Evolutionary conservation across 2,888 invertebrate species (phyloP).

Genomic region (Vesta saturnalis): DNA sequence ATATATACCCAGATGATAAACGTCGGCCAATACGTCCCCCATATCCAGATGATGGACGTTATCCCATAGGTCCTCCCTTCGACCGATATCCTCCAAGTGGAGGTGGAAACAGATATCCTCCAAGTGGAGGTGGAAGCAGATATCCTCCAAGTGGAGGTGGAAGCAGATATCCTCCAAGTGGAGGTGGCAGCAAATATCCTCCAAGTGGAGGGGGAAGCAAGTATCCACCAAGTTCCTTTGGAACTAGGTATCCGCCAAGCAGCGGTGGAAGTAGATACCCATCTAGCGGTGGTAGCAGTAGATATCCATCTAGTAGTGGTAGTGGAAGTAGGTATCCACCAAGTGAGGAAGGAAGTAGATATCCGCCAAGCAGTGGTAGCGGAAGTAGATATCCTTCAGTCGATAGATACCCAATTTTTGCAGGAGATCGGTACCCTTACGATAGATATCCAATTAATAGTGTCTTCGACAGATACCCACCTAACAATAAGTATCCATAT

Average conservation of each 20-base stretch:
- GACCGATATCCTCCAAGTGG: conserved; percentile 37
- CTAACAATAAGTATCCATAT: conserved; percentile 60
- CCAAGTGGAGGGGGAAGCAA: conserved; percentile 50
- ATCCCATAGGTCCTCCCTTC: conserved; percentile 31
- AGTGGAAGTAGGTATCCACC: conserved; percentile 61
- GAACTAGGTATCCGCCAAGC: conserved; percentile 42
- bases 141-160: conserved; percentile 33
- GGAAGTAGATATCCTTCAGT: conserved; percentile 45
- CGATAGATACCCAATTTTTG: too few species aligned
- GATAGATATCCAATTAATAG: conserved; percentile 61
- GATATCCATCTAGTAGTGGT: neutral
- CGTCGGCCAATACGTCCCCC: conserved; percentile 25
- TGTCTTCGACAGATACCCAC: conserved; percentile 45
- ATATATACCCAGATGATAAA: conserved; percentile 31
- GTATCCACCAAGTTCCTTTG: conserved; percentile 58
- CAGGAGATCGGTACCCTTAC: too few species aligned
- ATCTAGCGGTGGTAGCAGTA: conserved; percentile 49
- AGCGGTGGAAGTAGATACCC: conserved; percentile 61
- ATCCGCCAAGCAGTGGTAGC: conserved; percentile 64
- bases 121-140: conserved; percentile 45
- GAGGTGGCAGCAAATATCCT: conserved; percentile 45
- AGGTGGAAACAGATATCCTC: conserved; percentile 54
- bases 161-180: conserved; percentile 61
- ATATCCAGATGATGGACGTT: conserved; percentile 25
- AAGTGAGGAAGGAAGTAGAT: conserved; percentile 58